Evolutionary conservation across 2,113 vertebrate species (phyloP).

Genomic region (Pogona vitticeps): DNA sequence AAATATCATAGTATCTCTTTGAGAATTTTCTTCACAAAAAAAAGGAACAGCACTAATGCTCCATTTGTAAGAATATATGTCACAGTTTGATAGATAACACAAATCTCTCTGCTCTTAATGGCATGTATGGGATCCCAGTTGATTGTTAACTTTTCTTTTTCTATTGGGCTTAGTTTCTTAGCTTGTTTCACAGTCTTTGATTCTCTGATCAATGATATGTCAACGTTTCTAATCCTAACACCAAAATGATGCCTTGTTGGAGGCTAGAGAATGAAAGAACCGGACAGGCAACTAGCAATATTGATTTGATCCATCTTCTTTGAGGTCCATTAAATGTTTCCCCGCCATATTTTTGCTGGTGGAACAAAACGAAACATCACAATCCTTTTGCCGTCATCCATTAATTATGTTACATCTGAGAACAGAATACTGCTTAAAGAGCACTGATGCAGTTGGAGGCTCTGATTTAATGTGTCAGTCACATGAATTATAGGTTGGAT

Average conservation of each 20-base stretch:
- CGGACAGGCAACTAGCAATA: conserved; percentile 71
- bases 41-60: conserved; percentile 51
- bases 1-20: conserved; percentile 57
- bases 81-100: conserved; percentile 69
- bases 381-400: conserved; percentile 62
- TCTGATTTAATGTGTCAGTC: conserved; percentile 48
- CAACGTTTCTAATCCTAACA: conserved; percentile 77
- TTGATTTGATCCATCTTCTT: conserved; percentile 77
- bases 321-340: conserved; percentile 74
- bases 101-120: conserved; percentile 63
- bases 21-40: conserved; percentile 55
- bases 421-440: conserved; percentile 64
- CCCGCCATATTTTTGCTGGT: conserved; percentile 70
- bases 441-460: conserved; percentile 28
- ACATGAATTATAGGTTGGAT: conserved; percentile 62
- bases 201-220: conserved; percentile 80
- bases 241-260: conserved; percentile 73
- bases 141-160: conserved; percentile 76
- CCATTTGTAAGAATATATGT: conserved; percentile 67
- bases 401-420: conserved; percentile 66
- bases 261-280: conserved; percentile 70
- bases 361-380: conserved; percentile 73
- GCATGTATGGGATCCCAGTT: conserved; percentile 69
- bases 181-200: conserved; percentile 75
- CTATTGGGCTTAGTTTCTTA: conserved; percentile 70